Evolutionary conservation across 2,888 invertebrate genomes (phyloP).

Genomic region (Apoda limacodes): DNA sequence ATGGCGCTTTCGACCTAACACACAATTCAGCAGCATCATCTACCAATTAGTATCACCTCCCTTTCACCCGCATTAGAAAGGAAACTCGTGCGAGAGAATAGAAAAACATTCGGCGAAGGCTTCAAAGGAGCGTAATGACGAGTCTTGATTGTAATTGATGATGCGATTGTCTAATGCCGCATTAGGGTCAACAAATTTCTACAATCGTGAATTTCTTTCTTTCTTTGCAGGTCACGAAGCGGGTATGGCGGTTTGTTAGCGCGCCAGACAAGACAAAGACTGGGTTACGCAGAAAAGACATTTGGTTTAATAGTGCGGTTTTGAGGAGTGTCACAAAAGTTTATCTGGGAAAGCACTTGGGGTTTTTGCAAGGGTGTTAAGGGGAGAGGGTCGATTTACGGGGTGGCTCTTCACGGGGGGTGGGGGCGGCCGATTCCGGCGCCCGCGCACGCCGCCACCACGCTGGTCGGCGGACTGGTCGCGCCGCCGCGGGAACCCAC

Average conservation of each 20-base stretch:
- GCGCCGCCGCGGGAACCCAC: slow-evolving; percentile 79
- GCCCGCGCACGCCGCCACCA: slow-evolving; percentile 68
- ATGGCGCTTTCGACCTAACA: slow-evolving; percentile 56
- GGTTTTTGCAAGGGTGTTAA: slow-evolving; percentile 1
- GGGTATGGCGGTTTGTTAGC: slow-evolving; percentile 18
- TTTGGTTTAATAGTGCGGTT: no score
- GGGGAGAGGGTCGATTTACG: slow-evolving; percentile 32
- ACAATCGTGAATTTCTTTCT: slow-evolving; percentile 47
- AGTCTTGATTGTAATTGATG: slow-evolving; percentile 66
- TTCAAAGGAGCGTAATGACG: slow-evolving; percentile 43
- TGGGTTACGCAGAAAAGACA: no score
- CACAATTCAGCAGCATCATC: slow-evolving; percentile 62
- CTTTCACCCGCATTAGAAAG: slow-evolving; percentile 24
- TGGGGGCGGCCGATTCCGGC: slow-evolving; percentile 73
- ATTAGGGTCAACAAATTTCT: slow-evolving; percentile 53
- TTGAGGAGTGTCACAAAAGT: slow-evolving; percentile 13
- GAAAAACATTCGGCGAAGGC: slow-evolving; percentile 20
- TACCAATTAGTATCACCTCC: slow-evolving; percentile 48
- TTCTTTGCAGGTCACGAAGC: slow-evolving; percentile 39
- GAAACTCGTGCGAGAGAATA: slow-evolving; percentile 24
- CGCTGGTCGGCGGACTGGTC: slow-evolving; percentile 74
- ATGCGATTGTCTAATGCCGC: slow-evolving; percentile 55
- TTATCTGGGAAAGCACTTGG: slow-evolving; percentile 11
- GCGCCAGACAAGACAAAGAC: slow-evolving; percentile 13
- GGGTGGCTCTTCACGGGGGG: slow-evolving; percentile 70